phyloP scores from a whole-genome alignment of 1,140 invertebrate genomes.

The Danaus melanippus region DNA sequence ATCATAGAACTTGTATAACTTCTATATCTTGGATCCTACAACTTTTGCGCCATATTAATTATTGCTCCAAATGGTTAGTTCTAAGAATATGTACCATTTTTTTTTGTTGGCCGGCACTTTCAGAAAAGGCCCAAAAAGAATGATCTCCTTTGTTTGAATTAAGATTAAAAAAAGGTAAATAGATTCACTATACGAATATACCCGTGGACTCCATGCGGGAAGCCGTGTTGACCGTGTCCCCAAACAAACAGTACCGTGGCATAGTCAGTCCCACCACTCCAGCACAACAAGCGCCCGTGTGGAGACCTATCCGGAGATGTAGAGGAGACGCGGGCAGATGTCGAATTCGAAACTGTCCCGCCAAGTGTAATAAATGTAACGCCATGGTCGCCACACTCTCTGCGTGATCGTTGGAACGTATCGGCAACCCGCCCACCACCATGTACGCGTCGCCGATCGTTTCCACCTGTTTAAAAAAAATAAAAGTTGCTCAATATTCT shows the following conservation, averaged over 20 bases:
- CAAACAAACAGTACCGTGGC: constrained; percentile 93
- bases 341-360: constrained; percentile 87
- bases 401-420: constrained; percentile 83
- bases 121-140: no score
- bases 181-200: constrained; percentile 2
- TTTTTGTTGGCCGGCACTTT: no score
- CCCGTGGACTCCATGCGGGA: constrained; percentile 91
- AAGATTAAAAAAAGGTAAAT: no score
- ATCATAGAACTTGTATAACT: no score
- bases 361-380: constrained; percentile 87
- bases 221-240: constrained; percentile 95
- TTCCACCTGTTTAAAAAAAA: constrained; percentile 80
- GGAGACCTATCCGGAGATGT: constrained; percentile 85
- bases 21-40: no score
- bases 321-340: constrained; percentile 87
- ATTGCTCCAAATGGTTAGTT: no score
- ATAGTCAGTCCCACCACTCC: constrained; percentile 90
- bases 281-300: constrained; percentile 82
- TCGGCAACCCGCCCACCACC: constrained; percentile 92
- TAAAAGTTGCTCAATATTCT: no score
- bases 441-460: constrained; percentile 97
- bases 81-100: no score
- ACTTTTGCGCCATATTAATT: no score
- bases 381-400: constrained; percentile 90
- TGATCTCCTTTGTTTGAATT: no score